Evolutionary conservation across 1,140 invertebrate genomes (phyloP).

Genomic region (Cephus cinctus): DNA sequence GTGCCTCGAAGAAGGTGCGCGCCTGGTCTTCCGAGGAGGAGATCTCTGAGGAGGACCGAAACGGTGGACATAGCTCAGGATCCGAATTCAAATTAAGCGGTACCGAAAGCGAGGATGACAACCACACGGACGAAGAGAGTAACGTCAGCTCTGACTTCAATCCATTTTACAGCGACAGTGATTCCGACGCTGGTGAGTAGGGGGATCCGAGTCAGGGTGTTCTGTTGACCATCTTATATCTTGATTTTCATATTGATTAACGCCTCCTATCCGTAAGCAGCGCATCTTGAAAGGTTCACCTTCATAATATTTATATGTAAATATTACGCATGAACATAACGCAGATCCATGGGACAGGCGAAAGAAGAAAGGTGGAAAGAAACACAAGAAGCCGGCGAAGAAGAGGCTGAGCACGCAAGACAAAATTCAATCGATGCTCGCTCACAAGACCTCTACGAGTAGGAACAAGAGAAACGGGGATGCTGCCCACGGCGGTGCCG

Average conservation of each 20-base stretch:
- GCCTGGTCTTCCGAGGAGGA: constrained; percentile 67
- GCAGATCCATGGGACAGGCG: constrained; percentile 80
- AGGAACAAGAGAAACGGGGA: constrained; percentile 44
- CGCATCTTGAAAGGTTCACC: too few species aligned
- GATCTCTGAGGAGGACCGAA: constrained; percentile 58
- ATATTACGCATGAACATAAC: too few species aligned
- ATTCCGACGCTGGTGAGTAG: constrained; percentile 74
- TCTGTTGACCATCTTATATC: constrained; percentile 7
- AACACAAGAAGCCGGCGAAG: constrained; percentile 68
- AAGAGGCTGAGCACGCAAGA: constrained; percentile 72
- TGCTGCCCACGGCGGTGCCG: constrained; percentile 11
- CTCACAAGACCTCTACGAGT: constrained; percentile 54
- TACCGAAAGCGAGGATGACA: constrained; percentile 61
- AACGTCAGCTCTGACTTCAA: constrained; percentile 80
- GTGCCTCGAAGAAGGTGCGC: constrained; percentile 68
- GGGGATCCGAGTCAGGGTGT: constrained; percentile 6
- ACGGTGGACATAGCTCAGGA: constrained; percentile 58
- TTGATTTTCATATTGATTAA: constrained; percentile 12
- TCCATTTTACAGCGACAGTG: constrained; percentile 81
- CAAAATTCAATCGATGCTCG: constrained; percentile 69
- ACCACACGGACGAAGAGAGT: constrained; percentile 65
- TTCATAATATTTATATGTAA: too few species aligned
- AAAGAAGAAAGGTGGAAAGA: constrained; percentile 71
- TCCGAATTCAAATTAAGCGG: constrained; percentile 65
- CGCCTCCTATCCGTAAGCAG: too few species aligned